Conservation (phyloP, 2,797 vertebrate genomes). For the Bucorvus abyssinicus region DNA sequence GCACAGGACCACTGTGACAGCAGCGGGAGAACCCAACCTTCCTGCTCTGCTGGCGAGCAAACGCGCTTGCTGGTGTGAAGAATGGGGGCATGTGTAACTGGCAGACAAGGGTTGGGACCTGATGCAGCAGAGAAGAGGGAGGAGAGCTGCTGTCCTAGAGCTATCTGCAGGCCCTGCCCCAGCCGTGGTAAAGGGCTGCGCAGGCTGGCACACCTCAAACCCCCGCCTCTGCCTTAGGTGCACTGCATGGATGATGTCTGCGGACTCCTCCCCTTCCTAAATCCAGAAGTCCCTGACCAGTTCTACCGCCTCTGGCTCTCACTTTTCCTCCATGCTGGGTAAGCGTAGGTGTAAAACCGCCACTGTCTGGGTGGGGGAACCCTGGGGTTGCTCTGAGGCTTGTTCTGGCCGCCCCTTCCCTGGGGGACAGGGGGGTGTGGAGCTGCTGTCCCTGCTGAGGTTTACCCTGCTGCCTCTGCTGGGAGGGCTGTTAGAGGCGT, state of each 20-base stretch:
- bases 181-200: not conserved
- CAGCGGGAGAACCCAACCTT: not conserved
- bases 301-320: constrained; percentile 98
- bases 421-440: not conserved
- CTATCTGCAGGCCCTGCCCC: not conserved
- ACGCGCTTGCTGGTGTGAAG: not conserved
- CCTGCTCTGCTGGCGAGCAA: fast-evolving
- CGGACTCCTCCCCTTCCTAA: constrained; percentile 95
- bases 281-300: constrained; percentile 96
- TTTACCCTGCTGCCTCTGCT: not conserved
- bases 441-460: not conserved
- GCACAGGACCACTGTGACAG: not conserved
- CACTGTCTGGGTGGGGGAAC: not conserved
- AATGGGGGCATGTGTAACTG: fast-evolving
- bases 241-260: constrained; percentile 98
- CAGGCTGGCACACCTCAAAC: not conserved
- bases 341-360: constrained; percentile 57
- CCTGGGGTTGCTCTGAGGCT: fast-evolving
- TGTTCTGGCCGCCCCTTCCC: not conserved
- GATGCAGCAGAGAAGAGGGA: not conserved
- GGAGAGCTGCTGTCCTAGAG: not conserved
- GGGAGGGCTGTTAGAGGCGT: not conserved
- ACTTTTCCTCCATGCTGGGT: constrained; percentile 96
- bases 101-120: not conserved
- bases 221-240: constrained; percentile 77